Base-by-base conservation (phyloP, 2,888 invertebrate genomes). In the Pseudoips prasinana region DNA sequence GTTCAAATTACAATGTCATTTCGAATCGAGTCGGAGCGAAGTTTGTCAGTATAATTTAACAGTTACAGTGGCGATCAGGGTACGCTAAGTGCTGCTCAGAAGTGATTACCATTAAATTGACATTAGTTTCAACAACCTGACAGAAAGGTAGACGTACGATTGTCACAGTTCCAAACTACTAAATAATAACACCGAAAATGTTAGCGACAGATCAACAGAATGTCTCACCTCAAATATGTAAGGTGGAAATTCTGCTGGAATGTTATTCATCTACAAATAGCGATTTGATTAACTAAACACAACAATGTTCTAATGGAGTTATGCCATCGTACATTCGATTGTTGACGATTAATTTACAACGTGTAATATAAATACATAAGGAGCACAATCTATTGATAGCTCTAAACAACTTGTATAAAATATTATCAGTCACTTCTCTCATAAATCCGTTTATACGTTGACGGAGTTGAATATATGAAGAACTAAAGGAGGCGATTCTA, bases 51-150 rank as follows among this genome's bases (percentile, higher is more conserved):
- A 38, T 9, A 29, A 11, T 25, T 28, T 23, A 19, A 22, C 28
- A 19, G n/a, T 22, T 22, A 28, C n/a, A n/a, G n/a, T 39, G 34
- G 31, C 25, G 33, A 35, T 34, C 17, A 20, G 30, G 32, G 25
- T 34, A 31, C 26, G 26, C 22, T 22, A 17, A 31, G 29, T 24
- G 36, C 31, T 30, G 37, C 42, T 32, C 22, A 19, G 36, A 34
- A 32, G 46, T 44, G 29, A 31, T 36, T 27, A 32, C 31, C 37
- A 46, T 45, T 34, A 22, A 56, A 56, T 56, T 56, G 56, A 56
- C 56, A 43, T 42, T 27, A 47, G 33, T 53, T 50, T 45, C 27
- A 47, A 54, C 54, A 56, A 53, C 55, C 54, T 33, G 50, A 28
- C 24, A 9, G 33, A 25, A 29, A 36, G 47, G 37, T 14, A n/a